Conservation (phyloP, 1,140 invertebrate genomes). For the Whitmania pigra region DNA sequence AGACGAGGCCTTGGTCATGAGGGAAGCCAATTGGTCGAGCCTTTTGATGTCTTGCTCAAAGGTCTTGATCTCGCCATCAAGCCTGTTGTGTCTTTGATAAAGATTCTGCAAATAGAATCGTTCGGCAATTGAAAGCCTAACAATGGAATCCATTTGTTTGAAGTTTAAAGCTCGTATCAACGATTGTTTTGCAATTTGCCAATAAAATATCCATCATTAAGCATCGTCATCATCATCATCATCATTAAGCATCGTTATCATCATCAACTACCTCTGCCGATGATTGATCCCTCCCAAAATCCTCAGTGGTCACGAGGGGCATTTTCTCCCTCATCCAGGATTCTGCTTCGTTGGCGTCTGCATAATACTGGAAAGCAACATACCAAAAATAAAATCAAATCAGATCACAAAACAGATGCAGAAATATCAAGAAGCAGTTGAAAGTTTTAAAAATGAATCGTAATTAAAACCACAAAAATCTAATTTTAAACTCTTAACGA, state of each 20-base stretch:
- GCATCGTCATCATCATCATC: slow-evolving; percentile 6
- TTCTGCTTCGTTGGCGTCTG: slow-evolving; percentile 92
- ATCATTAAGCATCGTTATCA: slow-evolving; percentile 37
- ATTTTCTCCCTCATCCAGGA: slow-evolving; percentile 91
- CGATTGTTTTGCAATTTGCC: background rate
- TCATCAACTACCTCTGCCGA: slow-evolving; percentile 52
- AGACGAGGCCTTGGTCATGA: slow-evolving; percentile 39
- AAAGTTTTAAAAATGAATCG: no score
- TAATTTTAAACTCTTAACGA: no score
- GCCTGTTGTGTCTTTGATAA: slow-evolving; percentile 66
- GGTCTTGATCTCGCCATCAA: slow-evolving; percentile 79
- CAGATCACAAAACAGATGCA: no score
- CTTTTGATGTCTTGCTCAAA: slow-evolving; percentile 77
- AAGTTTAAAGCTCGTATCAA: no score
- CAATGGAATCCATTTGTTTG: no score
- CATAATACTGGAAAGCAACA: slow-evolving; percentile 58
- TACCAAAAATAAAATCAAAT: no score
- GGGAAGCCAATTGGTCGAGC: slow-evolving; percentile 62
- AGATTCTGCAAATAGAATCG: slow-evolving; percentile 30
- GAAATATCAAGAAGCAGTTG: no score
- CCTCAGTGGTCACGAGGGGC: slow-evolving; percentile 64
- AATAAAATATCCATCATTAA: background rate
- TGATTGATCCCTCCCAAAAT: slow-evolving; percentile 89
- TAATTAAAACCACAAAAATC: no score
- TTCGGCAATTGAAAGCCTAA: no score